Evolutionary conservation across 2,797 vertebrate species (phyloP).

Genomic region (Sebastolobus altivelis): DNA sequence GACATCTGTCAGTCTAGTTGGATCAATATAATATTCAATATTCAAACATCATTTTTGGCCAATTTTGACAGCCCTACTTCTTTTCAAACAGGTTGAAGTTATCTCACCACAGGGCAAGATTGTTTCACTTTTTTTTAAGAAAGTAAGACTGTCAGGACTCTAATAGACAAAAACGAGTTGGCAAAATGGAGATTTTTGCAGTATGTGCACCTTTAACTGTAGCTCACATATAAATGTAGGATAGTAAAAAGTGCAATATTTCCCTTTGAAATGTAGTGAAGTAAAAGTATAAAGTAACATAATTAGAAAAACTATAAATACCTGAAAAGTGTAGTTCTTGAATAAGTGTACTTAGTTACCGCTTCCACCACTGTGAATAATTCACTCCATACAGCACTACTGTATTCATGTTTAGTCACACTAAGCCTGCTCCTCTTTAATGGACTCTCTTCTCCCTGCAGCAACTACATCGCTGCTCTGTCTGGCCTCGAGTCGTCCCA

Average conservation of each 20-base stretch:
- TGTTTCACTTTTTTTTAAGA: not conserved
- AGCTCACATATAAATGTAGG: not conserved
- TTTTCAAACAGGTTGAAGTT: not conserved
- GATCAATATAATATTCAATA: too few relatives aligned
- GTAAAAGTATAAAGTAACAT: not conserved
- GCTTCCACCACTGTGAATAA: not conserved
- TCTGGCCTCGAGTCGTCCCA: constrained; percentile 17
- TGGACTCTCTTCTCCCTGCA: constrained; percentile 28
- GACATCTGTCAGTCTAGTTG: not conserved
- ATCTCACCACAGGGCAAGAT: not conserved
- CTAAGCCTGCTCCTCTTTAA: constrained; percentile 11
- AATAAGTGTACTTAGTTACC: not conserved
- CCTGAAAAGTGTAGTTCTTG: not conserved
- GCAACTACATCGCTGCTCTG: not conserved
- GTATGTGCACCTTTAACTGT: not conserved
- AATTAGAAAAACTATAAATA: not conserved
- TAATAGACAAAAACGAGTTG: not conserved
- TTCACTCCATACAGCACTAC: not conserved
- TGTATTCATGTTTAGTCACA: constrained; percentile 18
- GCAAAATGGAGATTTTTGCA: not conserved
- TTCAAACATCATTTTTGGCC: too few relatives aligned
- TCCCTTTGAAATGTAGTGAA: not conserved
- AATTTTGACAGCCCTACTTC: too few relatives aligned
- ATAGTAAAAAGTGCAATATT: not conserved
- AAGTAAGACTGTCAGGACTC: not conserved